Evolutionary conservation across 2,797 vertebrate genomes (phyloP).

Genomic region (Oryzias dopingdopingensis): DNA sequence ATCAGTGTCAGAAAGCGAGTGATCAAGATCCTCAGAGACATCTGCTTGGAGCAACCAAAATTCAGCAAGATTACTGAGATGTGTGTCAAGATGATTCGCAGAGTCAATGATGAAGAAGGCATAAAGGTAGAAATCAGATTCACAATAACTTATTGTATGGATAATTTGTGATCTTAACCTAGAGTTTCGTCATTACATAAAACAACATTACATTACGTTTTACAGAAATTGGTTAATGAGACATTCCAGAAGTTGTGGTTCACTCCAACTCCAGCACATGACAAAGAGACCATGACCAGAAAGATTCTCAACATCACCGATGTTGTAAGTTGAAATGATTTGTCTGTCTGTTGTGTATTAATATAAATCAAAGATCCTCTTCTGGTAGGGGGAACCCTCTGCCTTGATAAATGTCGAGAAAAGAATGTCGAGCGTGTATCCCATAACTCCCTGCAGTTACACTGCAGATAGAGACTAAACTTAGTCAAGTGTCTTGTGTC

Average conservation of each 20-base stretch:
- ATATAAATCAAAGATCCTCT: too few relatives aligned
- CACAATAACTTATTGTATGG: not conserved
- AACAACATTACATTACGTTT: not conserved
- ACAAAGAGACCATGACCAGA: slow-evolving; percentile 95
- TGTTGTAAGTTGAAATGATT: slow-evolving; percentile 79
- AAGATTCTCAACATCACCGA: slow-evolving; percentile 98
- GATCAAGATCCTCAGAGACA: slow-evolving; percentile 96
- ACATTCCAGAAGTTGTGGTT: slow-evolving; percentile 99
- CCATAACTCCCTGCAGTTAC: too few relatives aligned
- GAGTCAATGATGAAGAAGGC: slow-evolving; percentile 97
- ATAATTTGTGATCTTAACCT: not conserved
- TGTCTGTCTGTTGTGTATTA: too few relatives aligned
- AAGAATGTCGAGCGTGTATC: too few relatives aligned
- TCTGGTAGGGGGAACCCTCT: too few relatives aligned
- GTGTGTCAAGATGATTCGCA: slow-evolving; percentile 98
- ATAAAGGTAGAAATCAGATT: slow-evolving; percentile 85
- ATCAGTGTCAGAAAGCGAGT: slow-evolving; percentile 97
- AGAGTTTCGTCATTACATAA: too few relatives aligned
- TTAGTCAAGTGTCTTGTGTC: too few relatives aligned
- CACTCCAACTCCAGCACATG: slow-evolving; percentile 90
- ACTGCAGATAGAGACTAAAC: too few relatives aligned
- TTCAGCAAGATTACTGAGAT: slow-evolving; percentile 98
- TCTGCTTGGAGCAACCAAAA: slow-evolving; percentile 94
- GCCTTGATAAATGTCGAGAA: too few relatives aligned
- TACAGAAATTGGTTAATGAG: slow-evolving; percentile 97